phyloP scores from a whole-genome alignment of 2,888 invertebrate genomes.

The Fragum whitleyi region DNA sequence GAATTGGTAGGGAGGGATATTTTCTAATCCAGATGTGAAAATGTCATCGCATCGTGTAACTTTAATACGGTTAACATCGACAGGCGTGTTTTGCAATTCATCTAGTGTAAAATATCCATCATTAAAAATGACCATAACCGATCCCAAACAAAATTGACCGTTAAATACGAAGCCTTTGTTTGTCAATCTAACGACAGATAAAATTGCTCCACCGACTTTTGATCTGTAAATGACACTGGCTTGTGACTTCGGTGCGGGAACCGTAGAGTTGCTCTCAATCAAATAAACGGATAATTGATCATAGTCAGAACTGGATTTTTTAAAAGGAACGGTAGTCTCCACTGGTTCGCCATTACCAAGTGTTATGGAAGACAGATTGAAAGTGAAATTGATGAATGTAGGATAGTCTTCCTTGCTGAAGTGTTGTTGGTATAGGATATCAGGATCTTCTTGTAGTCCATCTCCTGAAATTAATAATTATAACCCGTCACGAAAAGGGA shows the following conservation, averaged over 20 bases:
- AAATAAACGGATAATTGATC: neutral
- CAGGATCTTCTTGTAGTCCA: neutral
- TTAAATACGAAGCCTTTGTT: neutral
- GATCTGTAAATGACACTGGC: neutral
- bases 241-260: neutral
- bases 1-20: constrained; percentile 1
- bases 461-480: too few relatives aligned
- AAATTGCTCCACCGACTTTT: neutral
- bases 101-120: neutral
- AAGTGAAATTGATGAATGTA: neutral
- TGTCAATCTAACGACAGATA: neutral
- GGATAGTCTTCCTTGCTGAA: neutral
- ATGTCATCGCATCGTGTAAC: neutral
- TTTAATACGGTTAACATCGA: neutral
- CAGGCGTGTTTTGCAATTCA: neutral
- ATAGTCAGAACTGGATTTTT: neutral
- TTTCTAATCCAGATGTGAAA: neutral
- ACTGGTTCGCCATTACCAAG: neutral
- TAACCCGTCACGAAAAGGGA: too few relatives aligned
- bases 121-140: neutral
- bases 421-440: neutral
- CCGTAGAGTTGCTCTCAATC: neutral
- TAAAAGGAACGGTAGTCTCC: neutral
- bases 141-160: neutral
- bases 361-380: neutral